Conservation (phyloP, 2,797 vertebrate genomes). For the Gallinago solitaria region DNA sequence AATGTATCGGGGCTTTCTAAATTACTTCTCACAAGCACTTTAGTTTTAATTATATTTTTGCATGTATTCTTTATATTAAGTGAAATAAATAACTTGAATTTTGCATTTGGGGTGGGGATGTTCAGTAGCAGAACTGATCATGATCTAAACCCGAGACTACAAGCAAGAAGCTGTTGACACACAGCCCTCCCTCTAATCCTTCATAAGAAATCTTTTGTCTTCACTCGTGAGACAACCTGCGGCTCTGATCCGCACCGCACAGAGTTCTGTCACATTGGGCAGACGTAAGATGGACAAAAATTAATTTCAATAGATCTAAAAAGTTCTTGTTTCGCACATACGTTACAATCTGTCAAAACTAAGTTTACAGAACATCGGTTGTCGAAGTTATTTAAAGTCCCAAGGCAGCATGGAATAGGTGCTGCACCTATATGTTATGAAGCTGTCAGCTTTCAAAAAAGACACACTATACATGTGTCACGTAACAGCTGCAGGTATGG, state of each 20-base stretch:
- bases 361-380: background rate
- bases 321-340: background rate
- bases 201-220: background rate
- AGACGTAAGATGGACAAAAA: background rate
- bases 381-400: background rate
- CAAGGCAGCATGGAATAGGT: background rate
- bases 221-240: accelerated
- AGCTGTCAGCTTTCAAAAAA: background rate
- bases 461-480: background rate
- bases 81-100: background rate
- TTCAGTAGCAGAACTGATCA: background rate
- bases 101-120: background rate
- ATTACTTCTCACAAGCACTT: background rate
- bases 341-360: background rate
- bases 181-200: background rate
- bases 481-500: background rate
- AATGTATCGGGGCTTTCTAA: background rate
- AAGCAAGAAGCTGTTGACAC: background rate
- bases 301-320: background rate
- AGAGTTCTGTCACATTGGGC: background rate
- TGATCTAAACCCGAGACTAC: background rate
- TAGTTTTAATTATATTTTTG: background rate
- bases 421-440: accelerated
- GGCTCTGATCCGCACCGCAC: background rate
- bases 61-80: background rate